phyloP scores from a whole-genome alignment of 2,113 vertebrate genomes.

The Brachionichthys hirsutus region DNA sequence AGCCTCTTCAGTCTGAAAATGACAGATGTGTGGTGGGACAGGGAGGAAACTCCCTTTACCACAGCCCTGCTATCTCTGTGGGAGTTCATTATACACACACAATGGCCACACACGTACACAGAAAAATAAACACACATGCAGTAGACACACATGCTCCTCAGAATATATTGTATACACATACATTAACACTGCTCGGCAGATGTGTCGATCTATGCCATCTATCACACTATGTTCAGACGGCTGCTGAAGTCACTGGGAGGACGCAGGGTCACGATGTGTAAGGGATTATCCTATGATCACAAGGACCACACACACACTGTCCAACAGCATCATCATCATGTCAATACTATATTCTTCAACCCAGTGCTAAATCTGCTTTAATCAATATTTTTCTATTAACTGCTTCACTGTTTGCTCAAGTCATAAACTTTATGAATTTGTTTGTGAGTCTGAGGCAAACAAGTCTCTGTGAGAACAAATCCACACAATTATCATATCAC shows the following conservation, averaged over 20 bases:
- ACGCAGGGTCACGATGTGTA: too few species aligned
- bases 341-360: not conserved
- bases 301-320: constrained; percentile 37
- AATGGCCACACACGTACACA: constrained; percentile 49
- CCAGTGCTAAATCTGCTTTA: not conserved
- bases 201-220: too few species aligned
- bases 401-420: too few species aligned
- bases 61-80: constrained; percentile 67
- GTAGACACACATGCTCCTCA: too few species aligned
- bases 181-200: too few species aligned
- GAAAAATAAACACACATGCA: constrained; percentile 22
- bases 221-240: too few species aligned
- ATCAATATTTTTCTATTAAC: not conserved
- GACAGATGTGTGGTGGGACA: constrained; percentile 56
- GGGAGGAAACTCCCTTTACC: constrained; percentile 67
- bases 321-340: not conserved
- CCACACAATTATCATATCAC: too few species aligned
- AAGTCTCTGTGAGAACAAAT: too few species aligned
- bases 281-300: constrained; percentile 5
- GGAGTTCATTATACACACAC: constrained; percentile 64
- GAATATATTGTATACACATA: too few species aligned
- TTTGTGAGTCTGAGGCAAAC: too few species aligned
- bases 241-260: too few species aligned
- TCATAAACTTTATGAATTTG: too few species aligned
- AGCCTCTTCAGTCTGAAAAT: constrained; percentile 45